These are phyloP conservation scores for Cynopterus brachyotis DNA, from an alignment of 2,113 vertebrate genomes.

Conservation along the genomic window DNA sequence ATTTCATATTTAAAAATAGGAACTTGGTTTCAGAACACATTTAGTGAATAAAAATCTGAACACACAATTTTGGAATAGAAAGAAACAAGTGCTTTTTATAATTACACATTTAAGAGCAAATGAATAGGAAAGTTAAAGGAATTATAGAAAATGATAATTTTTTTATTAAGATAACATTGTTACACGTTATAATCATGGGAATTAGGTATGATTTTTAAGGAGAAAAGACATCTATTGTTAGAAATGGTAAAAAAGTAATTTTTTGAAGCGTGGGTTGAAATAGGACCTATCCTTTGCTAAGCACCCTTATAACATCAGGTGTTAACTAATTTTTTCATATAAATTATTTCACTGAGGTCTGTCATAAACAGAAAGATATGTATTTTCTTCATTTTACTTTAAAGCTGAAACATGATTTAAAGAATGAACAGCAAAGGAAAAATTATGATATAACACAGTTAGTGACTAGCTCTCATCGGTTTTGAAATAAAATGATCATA, in stretches of 20 bases:
- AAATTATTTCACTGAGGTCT: slow-evolving; percentile 9
- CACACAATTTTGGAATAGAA: not conserved
- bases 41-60: not conserved
- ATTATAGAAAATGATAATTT: not conserved
- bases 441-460: not conserved
- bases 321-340: not conserved
- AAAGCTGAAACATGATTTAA: not conserved
- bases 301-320: not conserved
- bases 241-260: not conserved
- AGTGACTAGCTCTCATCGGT: not conserved
- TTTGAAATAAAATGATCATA: not conserved
- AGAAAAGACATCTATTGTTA: not conserved
- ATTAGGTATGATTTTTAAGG: not conserved
- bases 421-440: not conserved
- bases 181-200: not conserved
- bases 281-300: not conserved
- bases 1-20: not conserved
- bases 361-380: not conserved
- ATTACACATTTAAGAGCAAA: slow-evolving; percentile 12
- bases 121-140: not conserved
- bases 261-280: not conserved
- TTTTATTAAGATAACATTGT: not conserved
- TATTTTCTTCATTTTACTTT: slow-evolving; percentile 13
- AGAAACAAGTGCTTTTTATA: not conserved
- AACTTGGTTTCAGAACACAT: not conserved